phyloP scores from a whole-genome alignment of 2,113 vertebrate species.

The Barnardius zonarius region DNA sequence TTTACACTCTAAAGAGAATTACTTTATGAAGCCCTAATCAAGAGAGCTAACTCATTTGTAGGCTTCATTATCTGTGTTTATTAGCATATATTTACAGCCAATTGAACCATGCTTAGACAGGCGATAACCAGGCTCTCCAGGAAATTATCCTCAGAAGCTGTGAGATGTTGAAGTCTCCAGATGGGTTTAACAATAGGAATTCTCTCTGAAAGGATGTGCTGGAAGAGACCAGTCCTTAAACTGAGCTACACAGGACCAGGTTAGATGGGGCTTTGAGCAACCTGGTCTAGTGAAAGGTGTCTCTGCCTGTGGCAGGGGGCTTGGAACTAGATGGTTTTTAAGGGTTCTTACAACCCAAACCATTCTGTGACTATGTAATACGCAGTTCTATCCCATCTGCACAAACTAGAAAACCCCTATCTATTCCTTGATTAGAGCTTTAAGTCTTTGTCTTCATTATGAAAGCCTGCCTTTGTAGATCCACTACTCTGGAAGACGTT shows the following conservation, averaged over 20 bases:
- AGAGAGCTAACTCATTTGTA: neutral
- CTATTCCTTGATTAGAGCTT: neutral
- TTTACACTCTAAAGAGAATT: neutral
- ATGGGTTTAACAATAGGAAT: neutral
- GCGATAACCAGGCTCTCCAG: neutral
- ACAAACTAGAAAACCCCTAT: neutral
- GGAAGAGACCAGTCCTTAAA: neutral
- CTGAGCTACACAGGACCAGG: neutral
- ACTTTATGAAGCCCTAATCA: slow-evolving; percentile 2
- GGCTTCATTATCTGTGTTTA: slow-evolving; percentile 5
- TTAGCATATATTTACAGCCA: slow-evolving; percentile 5
- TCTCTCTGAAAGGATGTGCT: neutral
- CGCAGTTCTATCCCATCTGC: accelerated
- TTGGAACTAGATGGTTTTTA: neutral
- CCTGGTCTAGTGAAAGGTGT: neutral
- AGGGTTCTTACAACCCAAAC: neutral
- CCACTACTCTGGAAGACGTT: neutral
- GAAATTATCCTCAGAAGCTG: neutral
- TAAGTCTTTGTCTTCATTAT: neutral
- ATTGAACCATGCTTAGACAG: neutral
- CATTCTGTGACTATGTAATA: neutral
- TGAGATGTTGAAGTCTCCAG: neutral
- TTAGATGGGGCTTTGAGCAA: neutral
- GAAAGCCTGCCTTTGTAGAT: neutral
- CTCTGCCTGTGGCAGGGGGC: neutral